A percentile compares a stretch with the other conserved stretches of the same genome.
phyloP scores from a whole-genome alignment of 2,888 invertebrate species.

The Fabriciana adippe region DNA sequence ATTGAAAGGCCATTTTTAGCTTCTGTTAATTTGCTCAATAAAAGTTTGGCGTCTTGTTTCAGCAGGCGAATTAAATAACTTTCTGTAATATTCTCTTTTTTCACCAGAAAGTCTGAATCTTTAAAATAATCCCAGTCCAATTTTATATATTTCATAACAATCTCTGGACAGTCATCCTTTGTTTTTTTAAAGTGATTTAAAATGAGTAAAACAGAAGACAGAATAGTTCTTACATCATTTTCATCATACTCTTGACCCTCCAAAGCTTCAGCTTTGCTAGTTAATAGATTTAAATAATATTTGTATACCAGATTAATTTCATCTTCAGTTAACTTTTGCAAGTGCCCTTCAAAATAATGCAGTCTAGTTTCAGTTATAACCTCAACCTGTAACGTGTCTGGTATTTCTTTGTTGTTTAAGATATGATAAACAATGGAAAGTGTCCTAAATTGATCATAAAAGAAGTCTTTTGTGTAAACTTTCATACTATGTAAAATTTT shows the following conservation, averaged over 20 bases:
- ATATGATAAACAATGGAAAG: slow-evolving; percentile 52
- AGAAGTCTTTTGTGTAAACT: slow-evolving; percentile 46
- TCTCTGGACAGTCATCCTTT: slow-evolving; percentile 51
- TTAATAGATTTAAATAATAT: slow-evolving; percentile 46
- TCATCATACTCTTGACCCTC: slow-evolving; percentile 41
- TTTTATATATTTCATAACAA: slow-evolving; percentile 48
- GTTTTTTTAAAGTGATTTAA: slow-evolving; percentile 46
- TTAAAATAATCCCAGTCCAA: slow-evolving; percentile 44
- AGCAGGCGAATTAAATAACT: slow-evolving; percentile 40
- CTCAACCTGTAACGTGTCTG: slow-evolving; percentile 41
- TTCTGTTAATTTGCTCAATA: slow-evolving; percentile 35
- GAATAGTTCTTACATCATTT: slow-evolving; percentile 37
- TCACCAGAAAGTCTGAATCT: slow-evolving; percentile 37
- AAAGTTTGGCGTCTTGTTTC: slow-evolving; percentile 41
- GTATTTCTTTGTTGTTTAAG: slow-evolving; percentile 49
- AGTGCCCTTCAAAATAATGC: slow-evolving; percentile 25
- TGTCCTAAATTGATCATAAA: slow-evolving; percentile 44
- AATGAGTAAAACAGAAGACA: slow-evolving; percentile 42
- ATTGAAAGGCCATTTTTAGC: slow-evolving; percentile 14
- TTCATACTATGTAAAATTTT: slow-evolving; percentile 55
- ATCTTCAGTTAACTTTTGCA: slow-evolving; percentile 40
- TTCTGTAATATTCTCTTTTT: slow-evolving; percentile 35
- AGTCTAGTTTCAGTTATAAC: slow-evolving; percentile 35
- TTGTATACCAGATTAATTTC: slow-evolving; percentile 44
- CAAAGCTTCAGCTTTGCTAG: slow-evolving; percentile 44